Percentiles rank a stretch among this genome's conserved stretches.
phyloP scores from a whole-genome alignment of 2,888 invertebrate species.

The Zaprionus bogoriensis region DNA sequence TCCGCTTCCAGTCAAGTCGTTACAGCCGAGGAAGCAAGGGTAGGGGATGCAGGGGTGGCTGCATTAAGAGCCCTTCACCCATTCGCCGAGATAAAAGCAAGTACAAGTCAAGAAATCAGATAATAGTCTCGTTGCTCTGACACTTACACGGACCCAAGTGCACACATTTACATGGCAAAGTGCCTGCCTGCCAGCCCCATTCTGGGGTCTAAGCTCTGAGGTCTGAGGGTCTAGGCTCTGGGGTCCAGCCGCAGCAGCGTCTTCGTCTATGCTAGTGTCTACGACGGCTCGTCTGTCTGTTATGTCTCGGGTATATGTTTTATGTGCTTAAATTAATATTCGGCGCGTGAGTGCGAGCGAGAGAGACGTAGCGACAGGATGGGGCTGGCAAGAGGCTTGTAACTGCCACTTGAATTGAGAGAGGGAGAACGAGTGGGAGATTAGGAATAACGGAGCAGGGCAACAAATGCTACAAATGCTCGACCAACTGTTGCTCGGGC shows the following conservation, averaged over 20 bases:
- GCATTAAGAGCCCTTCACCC: constrained; percentile 47
- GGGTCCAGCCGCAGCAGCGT: constrained; percentile 7
- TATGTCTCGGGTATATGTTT: constrained; percentile 54
- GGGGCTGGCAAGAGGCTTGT: constrained; percentile 48
- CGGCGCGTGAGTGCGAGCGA: constrained; percentile 15
- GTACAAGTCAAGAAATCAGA: constrained; percentile 72
- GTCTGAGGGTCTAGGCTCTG: neutral
- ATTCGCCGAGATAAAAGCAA: constrained; percentile 48
- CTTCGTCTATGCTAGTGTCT: constrained; percentile 5
- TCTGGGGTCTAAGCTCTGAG: neutral
- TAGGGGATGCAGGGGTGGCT: constrained; percentile 8
- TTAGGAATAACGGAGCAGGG: constrained; percentile 28
- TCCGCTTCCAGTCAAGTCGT: neutral
- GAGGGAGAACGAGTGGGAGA: neutral
- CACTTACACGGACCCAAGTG: constrained; percentile 52
- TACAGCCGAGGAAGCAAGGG: neutral
- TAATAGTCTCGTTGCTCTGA: constrained; percentile 59
- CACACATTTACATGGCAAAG: constrained; percentile 73
- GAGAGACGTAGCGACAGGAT: constrained; percentile 21
- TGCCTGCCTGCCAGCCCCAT: constrained; percentile 43
- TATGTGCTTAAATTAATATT: constrained; percentile 75
- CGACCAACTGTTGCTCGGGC: constrained; percentile 58
- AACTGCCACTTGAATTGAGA: constrained; percentile 55
- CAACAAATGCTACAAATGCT: constrained; percentile 21
- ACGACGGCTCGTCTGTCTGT: constrained; percentile 19